Evolutionary conservation across 2,888 invertebrate species (phyloP), one percentile per base, ranked within the genome.

Genomic region (Lepetodrilus schrolli): DNA sequence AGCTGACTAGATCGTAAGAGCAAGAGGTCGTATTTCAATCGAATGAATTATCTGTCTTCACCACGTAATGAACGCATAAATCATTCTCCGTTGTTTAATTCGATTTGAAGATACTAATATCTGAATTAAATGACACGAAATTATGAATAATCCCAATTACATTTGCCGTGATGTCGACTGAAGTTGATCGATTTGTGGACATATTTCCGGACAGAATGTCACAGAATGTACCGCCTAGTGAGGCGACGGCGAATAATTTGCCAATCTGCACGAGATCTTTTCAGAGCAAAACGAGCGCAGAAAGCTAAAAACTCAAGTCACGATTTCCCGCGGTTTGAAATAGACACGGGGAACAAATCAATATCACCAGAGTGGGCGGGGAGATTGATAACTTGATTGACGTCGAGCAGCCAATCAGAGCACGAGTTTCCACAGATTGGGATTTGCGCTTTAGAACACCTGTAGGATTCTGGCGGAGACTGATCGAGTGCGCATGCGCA

Each of bases 381-480:
- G 66, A 21, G 66, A 43, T 66, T 20, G 66, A 43, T 20, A 23
- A 37, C 20, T 66, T 43, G 66, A 38, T 66, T 66, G 38, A 66
- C 38, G 21, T 17, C 36, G 13, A 43, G 23, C 47, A 26, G 17
- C 68, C 68, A 68, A 68, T 68, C 68, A 68, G 43, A 68, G 26
- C 68, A 21, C 43, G 38, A 30, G 43, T 47, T n/a, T 47, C 47
- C 68, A 47, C 68, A 30, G 68, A 68, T 68, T 68, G 38, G 47
- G 68, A 30, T 47, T n/a, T 47, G 68, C 21, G 43, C 23, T 21
- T 47, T 68, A 21, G 47, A 47, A 68, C 37, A 68, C 43, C 68
- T 30, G 30, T 68, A 38, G 30, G 58, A 58, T 23, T 30, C 30
- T 34, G 8, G 58, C 10, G 26, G 17, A 23, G 30, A 58, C 17